Conservation (phyloP, 2,113 vertebrate genomes). For the Cynoglossus semilaevis region DNA sequence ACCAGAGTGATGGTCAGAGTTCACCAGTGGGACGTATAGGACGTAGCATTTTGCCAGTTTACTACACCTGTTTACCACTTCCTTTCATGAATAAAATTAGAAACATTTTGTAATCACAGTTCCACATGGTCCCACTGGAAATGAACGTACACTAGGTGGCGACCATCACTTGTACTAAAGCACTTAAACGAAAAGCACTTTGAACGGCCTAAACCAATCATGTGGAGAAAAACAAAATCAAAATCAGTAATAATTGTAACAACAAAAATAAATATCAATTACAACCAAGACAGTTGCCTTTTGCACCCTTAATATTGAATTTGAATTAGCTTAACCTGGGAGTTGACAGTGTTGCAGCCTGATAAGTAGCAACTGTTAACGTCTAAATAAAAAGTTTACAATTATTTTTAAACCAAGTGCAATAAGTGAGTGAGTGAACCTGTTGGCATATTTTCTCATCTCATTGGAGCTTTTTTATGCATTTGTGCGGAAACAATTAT, state of each 20-base stretch:
- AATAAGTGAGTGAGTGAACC: conserved; percentile 47
- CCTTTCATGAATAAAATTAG: neutral
- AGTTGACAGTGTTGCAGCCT: conserved; percentile 10
- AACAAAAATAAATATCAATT: conserved; percentile 18
- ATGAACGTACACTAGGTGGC: neutral
- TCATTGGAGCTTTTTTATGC: conserved; percentile 29
- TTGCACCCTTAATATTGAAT: conserved; percentile 37
- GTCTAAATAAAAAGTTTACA: conserved; percentile 45
- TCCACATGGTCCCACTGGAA: conserved; percentile 2
- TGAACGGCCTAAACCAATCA: conserved; percentile 35
- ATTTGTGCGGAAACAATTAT: conserved; percentile 19
- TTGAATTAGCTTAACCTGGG: conserved; percentile 23
- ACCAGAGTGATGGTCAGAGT: conserved; percentile 3
- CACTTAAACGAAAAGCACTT: conserved; percentile 67
- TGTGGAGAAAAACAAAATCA: conserved; percentile 1
- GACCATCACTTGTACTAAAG: conserved; percentile 27
- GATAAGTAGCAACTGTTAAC: conserved; percentile 7
- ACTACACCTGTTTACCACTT: too few relatives aligned
- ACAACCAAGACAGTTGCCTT: conserved; percentile 42
- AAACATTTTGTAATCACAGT: neutral
- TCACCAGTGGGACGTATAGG: conserved; percentile 1
- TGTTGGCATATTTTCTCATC: conserved; percentile 14
- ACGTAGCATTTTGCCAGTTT: neutral
- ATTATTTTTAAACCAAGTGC: conserved; percentile 53
- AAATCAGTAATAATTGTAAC: conserved; percentile 12